Evolutionary conservation across 2,797 vertebrate species (phyloP).

Genomic region (Crotalus adamanteus): DNA sequence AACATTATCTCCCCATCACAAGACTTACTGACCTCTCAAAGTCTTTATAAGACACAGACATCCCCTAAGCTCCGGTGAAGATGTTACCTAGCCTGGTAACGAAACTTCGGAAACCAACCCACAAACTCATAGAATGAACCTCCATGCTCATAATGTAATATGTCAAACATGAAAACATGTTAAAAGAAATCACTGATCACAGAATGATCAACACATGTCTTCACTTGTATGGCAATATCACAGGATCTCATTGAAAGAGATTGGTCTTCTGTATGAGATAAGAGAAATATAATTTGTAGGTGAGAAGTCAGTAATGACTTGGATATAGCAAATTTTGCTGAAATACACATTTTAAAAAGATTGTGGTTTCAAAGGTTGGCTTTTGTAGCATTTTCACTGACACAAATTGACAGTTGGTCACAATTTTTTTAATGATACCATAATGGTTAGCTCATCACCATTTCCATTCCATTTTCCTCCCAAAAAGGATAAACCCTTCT

Average conservation of each 20-base stretch:
- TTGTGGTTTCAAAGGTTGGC: neutral
- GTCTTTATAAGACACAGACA: too few species aligned
- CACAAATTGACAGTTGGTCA: neutral
- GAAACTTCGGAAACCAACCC: too few species aligned
- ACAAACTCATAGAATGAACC: too few species aligned
- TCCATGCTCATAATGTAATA: neutral
- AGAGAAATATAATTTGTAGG: neutral
- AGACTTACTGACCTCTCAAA: too few species aligned
- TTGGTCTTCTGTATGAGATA: neutral
- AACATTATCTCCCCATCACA: too few species aligned
- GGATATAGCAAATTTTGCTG: neutral
- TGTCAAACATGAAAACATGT: neutral
- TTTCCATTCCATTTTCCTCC: neutral
- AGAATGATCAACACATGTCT: neutral
- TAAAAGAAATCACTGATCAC: neutral
- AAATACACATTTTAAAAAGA: neutral
- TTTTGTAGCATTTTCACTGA: neutral
- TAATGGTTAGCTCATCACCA: neutral
- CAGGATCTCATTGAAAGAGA: neutral
- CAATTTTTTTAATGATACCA: neutral
- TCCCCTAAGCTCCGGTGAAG: too few species aligned
- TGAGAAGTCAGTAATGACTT: neutral
- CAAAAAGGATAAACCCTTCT: neutral
- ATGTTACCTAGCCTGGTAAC: too few species aligned
- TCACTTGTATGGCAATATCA: neutral